Conservation (phyloP, 2,113 vertebrate species). For the Diglossa brunneiventris region DNA sequence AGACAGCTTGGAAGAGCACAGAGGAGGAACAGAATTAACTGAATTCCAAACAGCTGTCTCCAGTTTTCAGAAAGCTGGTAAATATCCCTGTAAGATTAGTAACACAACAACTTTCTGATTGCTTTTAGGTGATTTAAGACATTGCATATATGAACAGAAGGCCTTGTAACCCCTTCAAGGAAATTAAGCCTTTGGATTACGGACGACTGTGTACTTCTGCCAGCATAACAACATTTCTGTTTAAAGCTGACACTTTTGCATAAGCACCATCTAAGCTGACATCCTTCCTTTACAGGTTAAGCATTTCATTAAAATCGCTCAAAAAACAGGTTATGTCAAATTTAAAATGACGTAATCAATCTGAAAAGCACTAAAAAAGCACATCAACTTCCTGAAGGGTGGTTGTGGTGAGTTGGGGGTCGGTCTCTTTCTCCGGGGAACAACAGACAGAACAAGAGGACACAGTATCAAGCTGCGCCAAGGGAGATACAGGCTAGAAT, state of each 20-base stretch:
- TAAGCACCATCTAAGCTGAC: background rate
- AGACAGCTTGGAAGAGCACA: background rate
- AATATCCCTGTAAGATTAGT: background rate
- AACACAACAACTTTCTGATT: background rate
- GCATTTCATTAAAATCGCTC: background rate
- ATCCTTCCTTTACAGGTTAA: background rate
- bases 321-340: background rate
- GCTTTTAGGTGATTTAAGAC: background rate
- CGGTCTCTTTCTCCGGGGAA: too few relatives aligned
- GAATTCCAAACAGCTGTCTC: background rate
- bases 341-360: background rate
- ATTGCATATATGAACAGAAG: background rate
- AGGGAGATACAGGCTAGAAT: too few relatives aligned
- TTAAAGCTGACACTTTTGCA: background rate
- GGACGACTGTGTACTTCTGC: background rate
- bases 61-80: background rate
- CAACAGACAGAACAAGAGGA: too few relatives aligned
- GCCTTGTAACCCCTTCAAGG: background rate
- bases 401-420: too few relatives aligned
- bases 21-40: background rate
- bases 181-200: background rate
- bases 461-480: too few relatives aligned
- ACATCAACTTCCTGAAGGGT: too few relatives aligned
- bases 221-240: background rate
- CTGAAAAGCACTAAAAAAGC: background rate